A percentile compares a stretch with the other conserved stretches of the same genome.
phyloP scores from a whole-genome alignment of 2,888 invertebrate genomes.

The Crossocerus cetratus region DNA sequence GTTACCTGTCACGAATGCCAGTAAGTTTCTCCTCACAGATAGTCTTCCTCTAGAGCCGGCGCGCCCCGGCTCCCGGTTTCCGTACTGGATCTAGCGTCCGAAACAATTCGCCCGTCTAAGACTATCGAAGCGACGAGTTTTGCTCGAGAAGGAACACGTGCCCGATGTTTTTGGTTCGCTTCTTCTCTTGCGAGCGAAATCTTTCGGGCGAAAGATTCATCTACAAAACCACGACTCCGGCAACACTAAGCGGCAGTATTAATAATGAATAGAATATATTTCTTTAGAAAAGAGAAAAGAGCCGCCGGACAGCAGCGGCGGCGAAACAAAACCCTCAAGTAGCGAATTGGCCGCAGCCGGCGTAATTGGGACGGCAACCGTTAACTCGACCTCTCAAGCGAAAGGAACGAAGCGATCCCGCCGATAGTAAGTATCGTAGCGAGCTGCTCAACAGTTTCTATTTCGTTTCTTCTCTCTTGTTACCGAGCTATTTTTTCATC shows the following conservation, averaged over 20 bases:
- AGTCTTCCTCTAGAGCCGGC: no score
- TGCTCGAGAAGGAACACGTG: no score
- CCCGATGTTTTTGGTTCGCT: no score
- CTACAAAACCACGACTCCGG: background rate
- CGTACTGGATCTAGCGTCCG: no score
- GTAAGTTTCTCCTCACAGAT: slow-evolving; percentile 75
- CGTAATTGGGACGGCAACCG: slow-evolving; percentile 79
- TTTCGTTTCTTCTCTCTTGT: no score
- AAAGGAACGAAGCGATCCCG: slow-evolving; percentile 84
- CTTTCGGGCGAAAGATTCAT: no score
- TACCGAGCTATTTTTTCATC: no score
- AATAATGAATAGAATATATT: slow-evolving; percentile 74
- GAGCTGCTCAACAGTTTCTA: no score
- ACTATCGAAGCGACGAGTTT: no score
- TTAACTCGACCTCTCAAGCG: slow-evolving; percentile 79
- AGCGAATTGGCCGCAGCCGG: slow-evolving; percentile 78
- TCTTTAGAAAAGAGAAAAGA: slow-evolving; percentile 89
- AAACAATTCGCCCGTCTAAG: no score
- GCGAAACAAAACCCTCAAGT: slow-evolving; percentile 81
- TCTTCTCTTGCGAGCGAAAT: no score
- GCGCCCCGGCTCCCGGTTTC: no score
- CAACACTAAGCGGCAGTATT: slow-evolving; percentile 55
- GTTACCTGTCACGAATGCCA: slow-evolving; percentile 81
- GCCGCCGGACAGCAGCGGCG: slow-evolving; percentile 84
- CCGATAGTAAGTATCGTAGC: slow-evolving; percentile 84